Evolutionary conservation across 2,113 vertebrate genomes (phyloP), one percentile per base, ranked within the genome.

Genomic region (Dromiciops gliroides): DNA sequence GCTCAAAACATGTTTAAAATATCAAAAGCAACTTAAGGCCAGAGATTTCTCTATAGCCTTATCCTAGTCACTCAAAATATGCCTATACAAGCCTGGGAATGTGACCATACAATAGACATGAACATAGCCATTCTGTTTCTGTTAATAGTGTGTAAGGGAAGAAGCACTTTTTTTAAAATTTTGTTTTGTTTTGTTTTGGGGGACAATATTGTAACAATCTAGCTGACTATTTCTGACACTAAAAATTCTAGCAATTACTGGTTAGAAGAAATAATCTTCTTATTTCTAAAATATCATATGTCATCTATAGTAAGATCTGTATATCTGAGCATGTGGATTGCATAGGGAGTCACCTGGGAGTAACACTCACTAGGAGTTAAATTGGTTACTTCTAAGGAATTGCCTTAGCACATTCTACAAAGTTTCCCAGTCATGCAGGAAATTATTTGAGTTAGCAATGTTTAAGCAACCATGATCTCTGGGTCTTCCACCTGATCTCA

Each of bases 351-450:
- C 47, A 24, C 12, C 5, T 89, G 2, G 48, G n/a, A n/a, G n/a
- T n/a, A n/a, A 22, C 37, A 90, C 51, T 90, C 12, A 89, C 91
- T 92, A 48, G 88, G 92, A 31, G 37, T 51, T n/a, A 94, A 94
- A 93, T 37, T 90, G 11, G 3, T 89, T 12, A 90, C 49, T 95
- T 23, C 1, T 31, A 67, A 91, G 24, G 37, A 56, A 25, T 8
- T 51, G 50, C 1, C 9, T 92, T 96, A 92, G 3, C 50, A 1
- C 52, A 91, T 90, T 47, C 0, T 47, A 56, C n/a, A 2, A 75
- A 47, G 6, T n/a, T 75, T 94, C 31, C 51, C 31, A 51, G 1
- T 12, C 89, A 89, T 5, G 48, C 50, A 83, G 60, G 89, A 93
- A 92, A 75, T 1, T 23, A 22, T 94, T 11, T 50, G 90, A 89